Evolutionary conservation across 1,140 invertebrate species (phyloP), one percentile per base, ranked within the genome.

Genomic region (Brachionus plicatilis): DNA sequence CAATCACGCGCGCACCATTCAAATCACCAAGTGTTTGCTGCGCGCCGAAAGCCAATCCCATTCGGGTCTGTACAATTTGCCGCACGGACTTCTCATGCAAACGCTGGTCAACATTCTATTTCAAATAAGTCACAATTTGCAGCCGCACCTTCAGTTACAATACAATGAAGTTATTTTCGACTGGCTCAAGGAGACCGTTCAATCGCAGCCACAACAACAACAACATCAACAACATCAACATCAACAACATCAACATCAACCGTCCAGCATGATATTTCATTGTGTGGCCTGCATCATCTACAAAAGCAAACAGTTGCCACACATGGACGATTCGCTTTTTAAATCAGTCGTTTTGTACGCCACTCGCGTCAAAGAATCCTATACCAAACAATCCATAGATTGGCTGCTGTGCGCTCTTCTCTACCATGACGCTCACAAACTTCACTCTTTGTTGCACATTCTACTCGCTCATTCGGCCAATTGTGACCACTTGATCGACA

Each of bases 91-190:
- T 90, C 88, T 85, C 68, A 45, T 70, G 85, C 12, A 60, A 82
- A 24, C 45, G 85, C 92, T 94, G 72, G 93, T 93, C 17, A 93
- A 94, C 43, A 93, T 96, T 17, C 89, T 96, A 84, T 96, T 95
- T 94, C 92, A 92, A 80, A 91, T 93, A 27, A 92, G 93, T 87
- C 91, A 93, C 84, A 85, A 87, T 60, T 83, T 89, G 9, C 80
- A 66, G n/a, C 65, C 86, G 5, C 84, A 88, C 1, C 24, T 53
- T 1, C 27, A 82, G 3, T 3, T 14, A 27, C 41, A 65, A 82
- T 29, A 65, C 4, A 65, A 1, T 12, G 1, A 68, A 20, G 37
- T 82, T 5, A 60, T 82, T 24, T 29, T 82, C 6, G 29, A 65
- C 7, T 82, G 79, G 79, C 17, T 82, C n/a, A 29, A 65, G 29